phyloP scores from a whole-genome alignment of 1,140 invertebrate species.

The Sarcophaga bullata region DNA sequence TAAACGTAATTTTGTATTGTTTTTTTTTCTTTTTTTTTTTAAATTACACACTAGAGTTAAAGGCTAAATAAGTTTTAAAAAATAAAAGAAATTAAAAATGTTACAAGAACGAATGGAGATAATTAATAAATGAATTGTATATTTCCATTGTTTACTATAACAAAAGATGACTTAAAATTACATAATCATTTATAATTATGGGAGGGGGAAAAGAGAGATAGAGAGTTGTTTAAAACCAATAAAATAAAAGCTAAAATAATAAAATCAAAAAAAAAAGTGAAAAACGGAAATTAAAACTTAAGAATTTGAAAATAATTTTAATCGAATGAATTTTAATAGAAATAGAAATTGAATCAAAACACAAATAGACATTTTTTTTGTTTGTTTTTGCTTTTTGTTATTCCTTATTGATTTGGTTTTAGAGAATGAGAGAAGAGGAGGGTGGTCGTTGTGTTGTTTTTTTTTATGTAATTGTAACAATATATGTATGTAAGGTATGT shows the following conservation, averaged over 20 bases:
- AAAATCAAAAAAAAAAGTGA: no score
- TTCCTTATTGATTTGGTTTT: no score
- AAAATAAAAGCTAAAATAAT: background rate
- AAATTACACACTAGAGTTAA: constrained; percentile 26
- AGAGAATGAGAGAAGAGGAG: background rate
- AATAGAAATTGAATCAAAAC: no score
- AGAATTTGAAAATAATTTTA: constrained; percentile 23
- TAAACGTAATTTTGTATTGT: constrained; percentile 33
- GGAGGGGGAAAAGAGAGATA: background rate
- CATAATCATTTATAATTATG: constrained; percentile 1
- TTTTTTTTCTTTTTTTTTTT: constrained; percentile 19
- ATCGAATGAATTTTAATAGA: no score
- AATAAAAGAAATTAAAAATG: constrained; percentile 21
- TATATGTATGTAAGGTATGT: no score
- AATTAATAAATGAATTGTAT: background rate
- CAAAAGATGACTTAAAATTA: constrained; percentile 11
- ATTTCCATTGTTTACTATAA: background rate
- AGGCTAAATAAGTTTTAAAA: constrained; percentile 20
- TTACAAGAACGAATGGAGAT: constrained; percentile 9
- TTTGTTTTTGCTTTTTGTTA: no score
- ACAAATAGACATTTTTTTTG: no score
- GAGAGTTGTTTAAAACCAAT: background rate
- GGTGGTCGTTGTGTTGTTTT: constrained; percentile 16
- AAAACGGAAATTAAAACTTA: background rate
- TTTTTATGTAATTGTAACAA: background rate